Conservation (phyloP, 1,140 invertebrate species). For the Camponotus pennsylvanicus region DNA sequence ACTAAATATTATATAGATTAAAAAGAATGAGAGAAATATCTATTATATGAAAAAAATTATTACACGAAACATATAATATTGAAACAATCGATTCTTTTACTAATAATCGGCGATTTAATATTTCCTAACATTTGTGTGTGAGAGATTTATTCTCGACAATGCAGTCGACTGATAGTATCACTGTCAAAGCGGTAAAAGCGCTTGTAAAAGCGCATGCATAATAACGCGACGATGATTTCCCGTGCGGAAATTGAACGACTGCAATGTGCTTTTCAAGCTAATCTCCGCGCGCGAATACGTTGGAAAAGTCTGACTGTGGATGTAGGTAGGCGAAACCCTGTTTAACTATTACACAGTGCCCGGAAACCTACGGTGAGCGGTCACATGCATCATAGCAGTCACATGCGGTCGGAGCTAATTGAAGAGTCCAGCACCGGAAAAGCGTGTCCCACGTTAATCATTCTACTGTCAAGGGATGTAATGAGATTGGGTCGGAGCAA, state of each 20-base stretch:
- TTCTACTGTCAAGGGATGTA: not conserved
- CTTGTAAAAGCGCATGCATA: not conserved
- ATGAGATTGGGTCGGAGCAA: not conserved
- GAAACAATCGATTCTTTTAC: not conserved
- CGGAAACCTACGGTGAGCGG: not conserved
- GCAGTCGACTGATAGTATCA: not conserved
- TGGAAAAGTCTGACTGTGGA: not conserved
- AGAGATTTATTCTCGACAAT: not conserved
- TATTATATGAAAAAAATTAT: slow-evolving; percentile 3
- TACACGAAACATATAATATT: not conserved
- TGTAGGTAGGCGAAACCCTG: not conserved
- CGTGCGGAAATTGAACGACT: slow-evolving; percentile 24
- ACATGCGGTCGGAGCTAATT: slow-evolving; percentile 38
- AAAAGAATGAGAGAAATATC: not conserved
- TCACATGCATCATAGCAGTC: slow-evolving; percentile 11
- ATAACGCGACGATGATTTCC: not conserved
- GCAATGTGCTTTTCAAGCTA: slow-evolving; percentile 28
- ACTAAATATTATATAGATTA: not conserved
- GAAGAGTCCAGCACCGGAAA: slow-evolving; percentile 5
- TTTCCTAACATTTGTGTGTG: not conserved
- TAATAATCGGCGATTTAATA: not conserved
- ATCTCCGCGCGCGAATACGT: not conserved
- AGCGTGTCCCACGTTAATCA: slow-evolving; percentile 30
- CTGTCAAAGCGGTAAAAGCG: not conserved
- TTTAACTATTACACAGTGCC: slow-evolving; percentile 26